These are phyloP conservation scores for Stichodactyla helianthus DNA, from an alignment of 64 coral and sea anemone genomes.

Conservation along the genomic window DNA sequence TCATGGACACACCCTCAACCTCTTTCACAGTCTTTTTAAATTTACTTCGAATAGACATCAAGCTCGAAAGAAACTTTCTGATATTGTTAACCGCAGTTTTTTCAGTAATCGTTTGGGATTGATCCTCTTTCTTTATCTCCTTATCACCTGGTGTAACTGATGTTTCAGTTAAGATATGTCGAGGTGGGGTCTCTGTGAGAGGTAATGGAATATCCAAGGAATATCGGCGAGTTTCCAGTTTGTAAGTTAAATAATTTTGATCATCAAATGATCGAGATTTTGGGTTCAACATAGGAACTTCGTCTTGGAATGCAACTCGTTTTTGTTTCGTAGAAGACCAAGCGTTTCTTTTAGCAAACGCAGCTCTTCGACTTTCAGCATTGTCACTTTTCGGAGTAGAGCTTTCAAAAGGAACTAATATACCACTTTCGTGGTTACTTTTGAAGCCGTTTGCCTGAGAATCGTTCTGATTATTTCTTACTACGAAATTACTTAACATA, in stretches of 20 bases:
- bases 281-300: background rate
- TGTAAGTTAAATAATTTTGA: background rate
- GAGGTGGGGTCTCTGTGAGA: background rate
- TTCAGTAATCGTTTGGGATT: background rate
- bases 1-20: background rate
- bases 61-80: slow-evolving; percentile 3
- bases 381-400: background rate
- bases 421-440: background rate
- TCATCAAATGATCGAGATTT: slow-evolving; percentile 2
- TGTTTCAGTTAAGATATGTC: background rate
- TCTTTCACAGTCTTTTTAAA: background rate
- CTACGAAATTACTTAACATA: background rate
- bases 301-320: slow-evolving; percentile 16
- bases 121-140: background rate
- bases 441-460: background rate
- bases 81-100: background rate
- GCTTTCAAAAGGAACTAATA: background rate
- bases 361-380: background rate
- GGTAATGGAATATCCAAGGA: background rate
- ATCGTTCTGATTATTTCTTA: background rate
- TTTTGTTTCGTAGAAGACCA: slow-evolving; percentile 12
- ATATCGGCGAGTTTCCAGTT: background rate
- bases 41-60: slow-evolving; percentile 17
- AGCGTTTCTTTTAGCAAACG: background rate
- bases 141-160: background rate